phyloP scores from a whole-genome alignment of 1,140 invertebrate species.

The Drosophila burlai region DNA sequence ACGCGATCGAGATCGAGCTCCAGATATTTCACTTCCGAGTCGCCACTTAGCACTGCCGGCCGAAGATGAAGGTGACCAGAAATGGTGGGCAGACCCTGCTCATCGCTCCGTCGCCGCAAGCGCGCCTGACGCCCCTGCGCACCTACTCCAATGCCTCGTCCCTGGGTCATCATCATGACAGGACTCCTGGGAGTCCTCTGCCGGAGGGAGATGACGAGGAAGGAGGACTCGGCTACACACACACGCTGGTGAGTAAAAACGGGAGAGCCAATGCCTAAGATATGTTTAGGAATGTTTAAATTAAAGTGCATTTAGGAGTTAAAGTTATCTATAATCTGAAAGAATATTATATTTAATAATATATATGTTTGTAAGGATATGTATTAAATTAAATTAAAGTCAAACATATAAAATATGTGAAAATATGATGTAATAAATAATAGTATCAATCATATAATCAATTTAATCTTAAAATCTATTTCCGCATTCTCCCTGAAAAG shows the following conservation, averaged over 20 bases:
- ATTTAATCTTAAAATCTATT: not conserved
- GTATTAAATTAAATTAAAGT: too few relatives aligned
- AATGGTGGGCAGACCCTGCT: slow-evolving; percentile 70
- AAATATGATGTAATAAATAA: too few relatives aligned
- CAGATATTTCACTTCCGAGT: slow-evolving; percentile 41
- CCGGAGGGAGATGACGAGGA: slow-evolving; percentile 86
- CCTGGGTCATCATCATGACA: slow-evolving; percentile 60
- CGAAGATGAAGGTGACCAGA: slow-evolving; percentile 59
- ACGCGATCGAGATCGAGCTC: slow-evolving; percentile 9
- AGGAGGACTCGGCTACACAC: slow-evolving; percentile 90
- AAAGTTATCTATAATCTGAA: too few relatives aligned
- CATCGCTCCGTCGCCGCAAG: slow-evolving; percentile 55
- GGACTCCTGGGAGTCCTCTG: slow-evolving; percentile 26
- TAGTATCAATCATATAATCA: not conserved
- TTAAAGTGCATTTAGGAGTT: too few relatives aligned
- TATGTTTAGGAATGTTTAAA: too few relatives aligned
- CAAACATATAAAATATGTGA: too few relatives aligned
- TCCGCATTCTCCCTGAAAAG: not conserved
- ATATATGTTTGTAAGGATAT: too few relatives aligned
- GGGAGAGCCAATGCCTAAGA: too few relatives aligned
- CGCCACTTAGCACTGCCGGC: slow-evolving; percentile 7
- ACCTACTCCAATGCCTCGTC: slow-evolving; percentile 77
- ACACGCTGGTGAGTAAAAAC: slow-evolving; percentile 91
- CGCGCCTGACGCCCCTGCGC: slow-evolving; percentile 49
- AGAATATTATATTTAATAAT: too few relatives aligned